Conservation (phyloP, 2,888 invertebrate species). For the Andrena chrysosceles region DNA sequence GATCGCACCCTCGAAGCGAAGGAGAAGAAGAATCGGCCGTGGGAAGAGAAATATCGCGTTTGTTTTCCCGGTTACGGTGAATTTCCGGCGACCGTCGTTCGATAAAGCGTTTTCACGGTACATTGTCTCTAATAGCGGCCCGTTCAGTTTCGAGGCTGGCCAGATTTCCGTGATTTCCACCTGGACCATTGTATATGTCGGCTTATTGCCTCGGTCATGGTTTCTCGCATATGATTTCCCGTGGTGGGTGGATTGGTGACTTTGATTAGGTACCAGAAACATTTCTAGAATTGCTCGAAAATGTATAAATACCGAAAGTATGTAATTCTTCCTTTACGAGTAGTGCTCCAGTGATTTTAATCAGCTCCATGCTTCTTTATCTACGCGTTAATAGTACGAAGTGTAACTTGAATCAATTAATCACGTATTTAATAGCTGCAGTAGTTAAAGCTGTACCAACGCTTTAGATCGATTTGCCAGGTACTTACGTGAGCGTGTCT, state of each 20-base stretch:
- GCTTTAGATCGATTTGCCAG: constrained; percentile 2
- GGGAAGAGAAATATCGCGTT: constrained; percentile 50
- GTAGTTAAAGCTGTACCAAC: not conserved
- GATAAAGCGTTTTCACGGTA: constrained; percentile 50
- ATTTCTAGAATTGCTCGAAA: too few species aligned
- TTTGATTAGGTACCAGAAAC: too few species aligned
- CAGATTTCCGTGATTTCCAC: constrained; percentile 23
- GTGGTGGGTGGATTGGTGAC: not conserved
- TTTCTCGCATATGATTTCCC: not conserved
- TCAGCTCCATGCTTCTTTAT: too few species aligned
- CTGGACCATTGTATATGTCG: not conserved
- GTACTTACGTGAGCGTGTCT: constrained; percentile 1
- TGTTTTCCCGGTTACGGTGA: constrained; percentile 24
- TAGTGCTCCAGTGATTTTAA: too few species aligned
- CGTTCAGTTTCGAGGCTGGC: constrained; percentile 38
- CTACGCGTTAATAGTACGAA: too few species aligned
- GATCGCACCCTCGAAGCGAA: constrained; percentile 31
- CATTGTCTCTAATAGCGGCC: constrained; percentile 50
- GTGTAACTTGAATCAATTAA: too few species aligned
- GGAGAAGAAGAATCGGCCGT: constrained; percentile 15
- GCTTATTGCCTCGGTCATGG: not conserved
- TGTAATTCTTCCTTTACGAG: too few species aligned
- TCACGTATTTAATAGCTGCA: not conserved
- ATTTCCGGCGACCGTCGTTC: constrained; percentile 27
- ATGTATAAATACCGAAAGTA: too few species aligned